Base-by-base conservation (phyloP, 2,888 invertebrate species). In the Himalopsyche anomala region DNA sequence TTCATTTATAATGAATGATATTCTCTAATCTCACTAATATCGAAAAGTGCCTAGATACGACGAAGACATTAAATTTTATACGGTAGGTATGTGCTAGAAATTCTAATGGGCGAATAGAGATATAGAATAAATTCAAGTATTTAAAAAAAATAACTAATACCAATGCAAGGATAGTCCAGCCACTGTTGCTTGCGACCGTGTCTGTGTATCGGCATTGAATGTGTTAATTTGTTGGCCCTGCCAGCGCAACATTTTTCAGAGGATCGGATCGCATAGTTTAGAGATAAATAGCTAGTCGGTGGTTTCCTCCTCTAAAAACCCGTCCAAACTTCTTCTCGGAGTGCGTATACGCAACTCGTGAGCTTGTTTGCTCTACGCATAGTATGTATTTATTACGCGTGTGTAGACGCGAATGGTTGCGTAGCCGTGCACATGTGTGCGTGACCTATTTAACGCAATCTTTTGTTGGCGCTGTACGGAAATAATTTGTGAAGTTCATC, bases 361-460 rank as follows among this genome's bases (percentile, higher is more conserved):
- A 36, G 74, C 74, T 38, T 74, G 74, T 74, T 38, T 74, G 74
- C 36, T 74, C 4, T 74, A 36, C 15, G 74, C 38, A 36, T 74
- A 28, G 36, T 62, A 62, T 62, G 36, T 62, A 62, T 62, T 62
- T 19, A 62, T 62, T 74, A 15, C n/a, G 74, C 36, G 74, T 36
- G 74, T 36, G 74, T 36, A 36, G 15, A 74, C 12, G 74, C 36
- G 74, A 74, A 74, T 74, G 36, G 74, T 74, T 38, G 74, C 74
- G 74, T 74, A 38, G 74, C 28, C 12, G 36, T 74, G 74, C 74
- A 74, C 36, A 74, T 74, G 74, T 74, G 74, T 74, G 74, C 74
- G 74, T 74, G 74, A 74, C 74, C 74, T 74, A 74, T 74, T 74
- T 74, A 74, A 74, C 74, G 74, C 74, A 74, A 74, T 74, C 74